phyloP scores from a whole-genome alignment of 2,888 invertebrate species.

The Sycophila texana region DNA sequence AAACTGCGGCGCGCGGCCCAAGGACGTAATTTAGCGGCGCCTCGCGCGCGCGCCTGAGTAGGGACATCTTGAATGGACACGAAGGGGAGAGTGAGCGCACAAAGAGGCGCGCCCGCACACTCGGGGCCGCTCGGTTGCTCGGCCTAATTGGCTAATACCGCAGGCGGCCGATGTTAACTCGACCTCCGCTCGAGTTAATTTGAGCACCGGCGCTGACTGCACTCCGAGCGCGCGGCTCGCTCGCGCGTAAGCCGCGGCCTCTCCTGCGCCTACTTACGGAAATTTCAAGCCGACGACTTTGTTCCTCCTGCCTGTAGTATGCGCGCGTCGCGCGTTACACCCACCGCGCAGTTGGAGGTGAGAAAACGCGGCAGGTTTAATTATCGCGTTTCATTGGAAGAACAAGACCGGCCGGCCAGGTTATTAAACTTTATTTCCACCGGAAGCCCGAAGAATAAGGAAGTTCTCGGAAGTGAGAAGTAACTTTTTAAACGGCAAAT shows the following conservation, averaged over 20 bases:
- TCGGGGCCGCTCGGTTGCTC: background rate
- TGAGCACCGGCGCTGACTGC: background rate
- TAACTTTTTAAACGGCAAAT: slow-evolving; percentile 26
- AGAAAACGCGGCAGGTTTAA: background rate
- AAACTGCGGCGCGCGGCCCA: no score
- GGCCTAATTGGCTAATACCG: slow-evolving; percentile 46
- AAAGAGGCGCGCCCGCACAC: background rate
- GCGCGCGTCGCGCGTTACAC: background rate
- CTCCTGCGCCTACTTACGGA: background rate
- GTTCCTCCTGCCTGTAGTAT: background rate
- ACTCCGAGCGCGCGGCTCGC: background rate
- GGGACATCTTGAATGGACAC: background rate
- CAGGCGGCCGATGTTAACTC: slow-evolving; percentile 43
- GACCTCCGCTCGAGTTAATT: slow-evolving; percentile 44
- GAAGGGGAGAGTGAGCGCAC: no score
- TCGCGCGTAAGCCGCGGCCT: background rate
- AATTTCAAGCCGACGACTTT: background rate
- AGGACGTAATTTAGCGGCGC: no score
- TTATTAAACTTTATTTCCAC: no score
- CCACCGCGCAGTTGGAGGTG: background rate
- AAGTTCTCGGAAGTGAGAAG: background rate
- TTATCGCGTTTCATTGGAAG: background rate
- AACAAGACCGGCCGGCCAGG: no score
- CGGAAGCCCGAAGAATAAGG: no score
- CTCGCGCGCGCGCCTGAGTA: background rate